Base-by-base conservation (phyloP, 2,888 invertebrate species). In the Pegoplata infirma region DNA sequence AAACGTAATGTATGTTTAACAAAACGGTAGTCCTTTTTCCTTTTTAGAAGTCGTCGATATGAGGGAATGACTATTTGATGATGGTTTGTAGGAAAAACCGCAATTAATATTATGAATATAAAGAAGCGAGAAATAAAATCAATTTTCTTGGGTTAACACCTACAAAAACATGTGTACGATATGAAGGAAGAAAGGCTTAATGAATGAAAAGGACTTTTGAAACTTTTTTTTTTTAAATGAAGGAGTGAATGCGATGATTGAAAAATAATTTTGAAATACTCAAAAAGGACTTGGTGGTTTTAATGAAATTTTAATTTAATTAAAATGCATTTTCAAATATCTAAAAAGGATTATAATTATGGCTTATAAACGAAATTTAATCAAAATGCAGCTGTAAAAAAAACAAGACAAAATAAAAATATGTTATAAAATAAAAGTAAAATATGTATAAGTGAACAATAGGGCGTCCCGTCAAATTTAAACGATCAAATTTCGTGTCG, bases 241-340 rank as follows among this genome's bases (percentile, higher is more conserved):
- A 74, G 88, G 88, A 84, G 87, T 86, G 77, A 79, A 85, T 83
- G 82, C 83, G 88, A 86, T 87, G 88, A 87, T 84, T 32, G 83
- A 83, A 84, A 84, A 67, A 78, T 80, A 76, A 83, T 83, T 84
- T 83, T 16, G 8, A 16, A n/a, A 10, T 16, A 32, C 61, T n/a
- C n/a, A n/a, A n/a, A n/a, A n/a, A n/a, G n/a, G n/a, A n/a, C n/a
- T 46, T 56, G 12, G 2, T 17, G 5, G 6, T 46, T 76, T 76
- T 75, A 80, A 79, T 74, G 72, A 61, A 67, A 58, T 64, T 80
- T 81, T 73, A 80, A 72, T 69, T 40, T 53, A 75, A 56, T 76
- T 63, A 67, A 81, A 82, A 80, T 68, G 46, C 64, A 67, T 80
- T 74, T 73, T 46, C 59, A 51, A 63, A 51, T 72, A 21, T 32